These are phyloP conservation scores for Orthosia cruda DNA, from an alignment of 2,888 invertebrate species.

Conservation along the genomic window DNA sequence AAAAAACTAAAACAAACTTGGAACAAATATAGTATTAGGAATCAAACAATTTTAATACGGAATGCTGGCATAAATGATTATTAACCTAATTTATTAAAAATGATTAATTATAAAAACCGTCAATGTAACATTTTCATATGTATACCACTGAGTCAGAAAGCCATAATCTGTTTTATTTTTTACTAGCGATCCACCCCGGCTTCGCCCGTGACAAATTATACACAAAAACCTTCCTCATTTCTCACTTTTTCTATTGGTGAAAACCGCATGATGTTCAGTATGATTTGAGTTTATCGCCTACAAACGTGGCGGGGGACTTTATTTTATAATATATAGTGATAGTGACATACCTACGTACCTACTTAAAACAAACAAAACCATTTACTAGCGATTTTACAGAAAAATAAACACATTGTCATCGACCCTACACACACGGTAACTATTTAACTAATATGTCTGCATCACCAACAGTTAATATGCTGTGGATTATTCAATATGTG, in stretches of 20 bases:
- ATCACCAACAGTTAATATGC: background rate
- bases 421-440: background rate
- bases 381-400: too few species aligned
- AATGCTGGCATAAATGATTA: background rate
- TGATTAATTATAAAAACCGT: background rate
- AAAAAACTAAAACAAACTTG: background rate
- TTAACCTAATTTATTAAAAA: conserved; percentile 5
- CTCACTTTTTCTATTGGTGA: too few species aligned
- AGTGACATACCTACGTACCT: too few species aligned
- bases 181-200: background rate
- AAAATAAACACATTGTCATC: background rate
- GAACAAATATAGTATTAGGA: background rate
- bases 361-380: background rate
- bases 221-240: too few species aligned
- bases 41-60: too few species aligned
- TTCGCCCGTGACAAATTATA: too few species aligned
- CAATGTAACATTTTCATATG: background rate
- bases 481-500: background rate
- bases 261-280: too few species aligned
- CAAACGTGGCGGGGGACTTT: too few species aligned
- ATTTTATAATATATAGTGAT: too few species aligned
- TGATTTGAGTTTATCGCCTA: too few species aligned
- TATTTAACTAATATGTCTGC: conserved; percentile 1
- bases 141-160: background rate
- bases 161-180: background rate